Evolutionary conservation across 1,140 invertebrate genomes (phyloP).

Genomic region (Bursaphelenchus mucronatus): DNA sequence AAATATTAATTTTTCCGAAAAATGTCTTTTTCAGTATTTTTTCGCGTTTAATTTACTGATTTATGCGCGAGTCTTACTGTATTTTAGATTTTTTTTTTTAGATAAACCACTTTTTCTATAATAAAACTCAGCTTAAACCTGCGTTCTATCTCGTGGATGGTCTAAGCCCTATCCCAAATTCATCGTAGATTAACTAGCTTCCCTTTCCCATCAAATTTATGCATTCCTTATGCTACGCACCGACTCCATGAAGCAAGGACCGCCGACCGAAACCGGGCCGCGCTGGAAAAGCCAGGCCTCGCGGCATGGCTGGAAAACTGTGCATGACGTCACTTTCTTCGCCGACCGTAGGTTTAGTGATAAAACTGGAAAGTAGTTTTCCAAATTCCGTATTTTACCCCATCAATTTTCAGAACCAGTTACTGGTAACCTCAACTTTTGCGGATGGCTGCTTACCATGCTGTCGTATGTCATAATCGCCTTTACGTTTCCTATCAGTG

Average conservation of each 20-base stretch:
- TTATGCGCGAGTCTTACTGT: too few species aligned
- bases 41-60: too few species aligned
- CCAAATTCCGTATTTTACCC: not conserved
- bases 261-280: slow-evolving; percentile 10
- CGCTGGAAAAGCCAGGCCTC: slow-evolving; percentile 35
- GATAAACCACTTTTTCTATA: too few species aligned
- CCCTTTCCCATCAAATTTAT: too few species aligned
- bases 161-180: too few species aligned
- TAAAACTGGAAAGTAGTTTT: not conserved
- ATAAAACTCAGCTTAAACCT: too few species aligned
- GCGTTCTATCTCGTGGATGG: too few species aligned
- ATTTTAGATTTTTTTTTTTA: too few species aligned
- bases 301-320: slow-evolving; percentile 19
- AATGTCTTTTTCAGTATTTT: too few species aligned
- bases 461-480: slow-evolving; percentile 79
- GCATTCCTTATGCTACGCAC: too few species aligned
- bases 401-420: slow-evolving; percentile 21
- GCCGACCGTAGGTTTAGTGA: slow-evolving; percentile 24
- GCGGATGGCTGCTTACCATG: slow-evolving; percentile 77
- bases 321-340: slow-evolving; percentile 34
- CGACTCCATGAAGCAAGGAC: not conserved
- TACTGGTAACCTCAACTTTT: slow-evolving; percentile 62
- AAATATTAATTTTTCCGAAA: too few species aligned
- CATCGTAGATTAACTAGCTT: too few species aligned
- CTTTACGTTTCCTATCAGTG: slow-evolving; percentile 86